Conservation (phyloP, 2,888 invertebrate species). For the Lasioglossum figueresi region DNA sequence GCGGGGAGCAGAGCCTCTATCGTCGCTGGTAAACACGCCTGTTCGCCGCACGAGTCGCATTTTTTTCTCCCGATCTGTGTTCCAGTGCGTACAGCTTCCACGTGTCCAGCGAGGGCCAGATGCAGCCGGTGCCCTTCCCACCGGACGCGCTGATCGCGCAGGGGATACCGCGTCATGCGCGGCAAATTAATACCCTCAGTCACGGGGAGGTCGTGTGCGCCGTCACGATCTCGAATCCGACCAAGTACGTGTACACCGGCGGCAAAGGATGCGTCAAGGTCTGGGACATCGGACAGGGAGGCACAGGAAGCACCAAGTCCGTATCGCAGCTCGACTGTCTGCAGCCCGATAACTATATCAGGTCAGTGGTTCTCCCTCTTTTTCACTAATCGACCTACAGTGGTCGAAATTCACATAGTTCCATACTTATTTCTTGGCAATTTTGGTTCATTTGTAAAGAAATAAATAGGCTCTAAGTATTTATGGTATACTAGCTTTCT, state of each 20-base stretch:
- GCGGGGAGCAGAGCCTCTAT: background rate
- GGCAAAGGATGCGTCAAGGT: constrained; percentile 99
- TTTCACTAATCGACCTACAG: background rate
- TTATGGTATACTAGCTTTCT: too few species aligned
- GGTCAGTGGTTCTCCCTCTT: constrained; percentile 79
- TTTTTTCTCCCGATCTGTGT: constrained; percentile 49
- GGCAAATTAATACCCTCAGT: constrained; percentile 94
- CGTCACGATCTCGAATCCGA: constrained; percentile 97
- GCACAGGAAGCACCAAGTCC: constrained; percentile 87
- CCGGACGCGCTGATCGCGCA: constrained; percentile 96
- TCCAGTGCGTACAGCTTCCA: constrained; percentile 97
- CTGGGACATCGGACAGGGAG: constrained; percentile 97
- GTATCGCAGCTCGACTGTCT: constrained; percentile 96
- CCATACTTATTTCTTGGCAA: too few species aligned
- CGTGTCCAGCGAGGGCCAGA: constrained; percentile 94
- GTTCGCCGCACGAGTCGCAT: constrained; percentile 50
- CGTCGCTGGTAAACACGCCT: constrained; percentile 34
- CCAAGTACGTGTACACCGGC: constrained; percentile 98
- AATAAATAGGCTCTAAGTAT: too few species aligned
- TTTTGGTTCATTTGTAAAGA: too few species aligned
- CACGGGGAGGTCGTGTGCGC: constrained; percentile 99
- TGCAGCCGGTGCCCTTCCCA: constrained; percentile 97
- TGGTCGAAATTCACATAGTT: too few species aligned
- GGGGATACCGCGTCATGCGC: constrained; percentile 96
- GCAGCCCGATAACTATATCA: constrained; percentile 97